Conservation (phyloP, 2,888 invertebrate species). For the Lysandra bellargus region DNA sequence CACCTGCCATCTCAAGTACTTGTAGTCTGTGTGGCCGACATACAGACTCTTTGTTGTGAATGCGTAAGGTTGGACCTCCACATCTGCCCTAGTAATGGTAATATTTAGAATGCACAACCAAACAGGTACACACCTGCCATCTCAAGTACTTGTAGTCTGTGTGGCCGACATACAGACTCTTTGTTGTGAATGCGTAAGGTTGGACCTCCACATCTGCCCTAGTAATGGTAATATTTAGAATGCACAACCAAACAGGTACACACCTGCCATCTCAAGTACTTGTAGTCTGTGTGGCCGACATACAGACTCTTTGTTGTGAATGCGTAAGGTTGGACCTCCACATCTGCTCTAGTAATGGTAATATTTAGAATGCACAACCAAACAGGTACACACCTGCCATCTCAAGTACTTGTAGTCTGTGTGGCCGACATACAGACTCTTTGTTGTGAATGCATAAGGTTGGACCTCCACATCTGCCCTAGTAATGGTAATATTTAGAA, state of each 20-base stretch:
- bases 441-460: slow-evolving; percentile 99
- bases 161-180: slow-evolving; percentile 99
- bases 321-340: slow-evolving; percentile 99
- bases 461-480: too few relatives aligned
- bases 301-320: slow-evolving; percentile 99
- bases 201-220: too few relatives aligned
- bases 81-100: too few relatives aligned
- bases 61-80: slow-evolving; percentile 99
- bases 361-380: neutral
- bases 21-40: slow-evolving; percentile 99
- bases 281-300: slow-evolving; percentile 99
- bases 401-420: slow-evolving; percentile 98
- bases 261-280: slow-evolving; percentile 98
- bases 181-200: slow-evolving; percentile 99
- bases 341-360: too few relatives aligned
- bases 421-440: slow-evolving; percentile 99
- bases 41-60: slow-evolving; percentile 99
- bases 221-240: neutral
- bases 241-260: slow-evolving; percentile 31
- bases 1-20: slow-evolving; percentile 98
- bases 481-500: neutral
- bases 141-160: slow-evolving; percentile 98
- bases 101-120: neutral
- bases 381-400: slow-evolving; percentile 88
- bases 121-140: slow-evolving; percentile 88